phyloP scores from a whole-genome alignment of 2,113 vertebrate species.

The Megaceryle maxima region DNA sequence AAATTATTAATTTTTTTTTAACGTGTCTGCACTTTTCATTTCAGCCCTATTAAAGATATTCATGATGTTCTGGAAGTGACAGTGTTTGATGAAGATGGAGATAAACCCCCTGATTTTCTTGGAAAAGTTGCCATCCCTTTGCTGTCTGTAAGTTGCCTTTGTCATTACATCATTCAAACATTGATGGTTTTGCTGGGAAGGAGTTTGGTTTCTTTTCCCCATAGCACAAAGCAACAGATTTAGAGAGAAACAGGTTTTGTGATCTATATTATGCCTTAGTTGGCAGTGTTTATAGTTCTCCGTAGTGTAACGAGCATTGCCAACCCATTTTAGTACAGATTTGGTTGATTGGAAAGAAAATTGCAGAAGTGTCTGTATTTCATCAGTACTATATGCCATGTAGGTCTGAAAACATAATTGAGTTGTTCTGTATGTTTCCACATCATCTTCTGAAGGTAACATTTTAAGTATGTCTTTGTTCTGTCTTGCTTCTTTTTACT shows the following conservation, averaged over 20 bases:
- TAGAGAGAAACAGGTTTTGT: conserved; percentile 19
- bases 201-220: neutral
- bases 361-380: neutral
- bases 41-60: conserved; percentile 95
- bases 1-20: neutral
- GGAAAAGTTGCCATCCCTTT: conserved; percentile 94
- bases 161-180: neutral
- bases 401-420: conserved; percentile 37
- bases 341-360: conserved; percentile 26
- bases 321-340: neutral
- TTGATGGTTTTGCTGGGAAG: neutral
- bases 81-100: conserved; percentile 92
- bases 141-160: conserved; percentile 84
- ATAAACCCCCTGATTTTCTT: conserved; percentile 89
- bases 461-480: conserved; percentile 40
- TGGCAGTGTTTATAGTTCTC: conserved; percentile 20
- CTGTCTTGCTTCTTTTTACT: conserved; percentile 33
- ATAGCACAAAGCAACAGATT: neutral
- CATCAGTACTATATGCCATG: neutral
- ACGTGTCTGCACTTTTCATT: conserved; percentile 23
- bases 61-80: conserved; percentile 91
- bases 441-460: conserved; percentile 32
- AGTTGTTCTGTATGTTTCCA: conserved; percentile 35
- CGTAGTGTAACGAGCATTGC: neutral
- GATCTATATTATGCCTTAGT: neutral